These are phyloP conservation scores for Agriopis leucophaearia DNA, from an alignment of 2,888 invertebrate species.

Conservation along the genomic window DNA sequence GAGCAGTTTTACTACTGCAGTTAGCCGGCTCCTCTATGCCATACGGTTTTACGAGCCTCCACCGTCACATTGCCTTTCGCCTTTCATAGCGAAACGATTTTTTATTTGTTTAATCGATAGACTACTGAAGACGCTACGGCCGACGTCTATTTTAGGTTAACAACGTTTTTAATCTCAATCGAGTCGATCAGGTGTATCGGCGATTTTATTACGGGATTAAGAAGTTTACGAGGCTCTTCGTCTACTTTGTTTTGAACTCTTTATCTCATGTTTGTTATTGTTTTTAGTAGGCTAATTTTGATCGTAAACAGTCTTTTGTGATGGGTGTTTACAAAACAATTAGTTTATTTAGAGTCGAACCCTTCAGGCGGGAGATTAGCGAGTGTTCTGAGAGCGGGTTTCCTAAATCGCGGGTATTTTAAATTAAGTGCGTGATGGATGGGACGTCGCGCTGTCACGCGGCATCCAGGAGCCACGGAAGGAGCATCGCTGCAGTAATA, in stretches of 20 bases:
- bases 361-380: constrained; percentile 73
- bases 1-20: constrained; percentile 82
- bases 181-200: constrained; percentile 78
- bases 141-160: constrained; percentile 79
- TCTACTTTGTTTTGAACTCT: constrained; percentile 78
- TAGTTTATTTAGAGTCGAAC: constrained; percentile 70
- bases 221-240: constrained; percentile 80
- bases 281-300: constrained; percentile 67
- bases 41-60: constrained; percentile 83
- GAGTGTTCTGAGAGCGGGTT: constrained; percentile 70
- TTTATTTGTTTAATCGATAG: constrained; percentile 86
- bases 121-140: constrained; percentile 77
- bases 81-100: constrained; percentile 83
- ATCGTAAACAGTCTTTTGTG: constrained; percentile 66
- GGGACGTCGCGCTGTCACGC: constrained; percentile 78
- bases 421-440: constrained; percentile 85
- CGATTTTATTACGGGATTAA: constrained; percentile 80
- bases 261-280: constrained; percentile 65
- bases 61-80: constrained; percentile 81
- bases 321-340: constrained; percentile 73
- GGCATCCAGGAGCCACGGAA: constrained; percentile 61
- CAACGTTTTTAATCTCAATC: constrained; percentile 78
- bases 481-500: constrained; percentile 80
- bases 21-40: constrained; percentile 83
- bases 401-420: constrained; percentile 82